These are phyloP conservation scores for Sesia bembeciformis DNA, from an alignment of 2,888 invertebrate genomes.

Conservation along the genomic window DNA sequence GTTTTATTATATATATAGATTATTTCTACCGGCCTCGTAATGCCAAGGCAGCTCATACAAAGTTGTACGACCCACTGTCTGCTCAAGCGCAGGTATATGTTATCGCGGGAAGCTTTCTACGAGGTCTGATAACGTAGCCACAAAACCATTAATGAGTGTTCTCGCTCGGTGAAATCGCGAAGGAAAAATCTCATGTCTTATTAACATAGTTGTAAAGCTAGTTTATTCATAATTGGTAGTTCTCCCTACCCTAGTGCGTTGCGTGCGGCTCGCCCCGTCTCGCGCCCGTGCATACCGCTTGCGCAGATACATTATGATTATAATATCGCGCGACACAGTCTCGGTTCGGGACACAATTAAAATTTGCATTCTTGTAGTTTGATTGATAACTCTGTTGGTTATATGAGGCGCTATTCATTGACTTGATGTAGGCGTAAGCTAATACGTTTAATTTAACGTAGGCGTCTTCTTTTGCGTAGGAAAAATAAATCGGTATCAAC, in stretches of 20 bases:
- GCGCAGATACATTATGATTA: conserved; percentile 53
- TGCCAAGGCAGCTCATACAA: too few relatives aligned
- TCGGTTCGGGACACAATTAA: conserved; percentile 52
- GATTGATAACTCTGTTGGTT: too few relatives aligned
- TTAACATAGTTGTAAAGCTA: conserved; percentile 68
- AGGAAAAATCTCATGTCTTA: conserved; percentile 66
- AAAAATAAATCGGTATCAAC: too few relatives aligned
- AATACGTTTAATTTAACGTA: too few relatives aligned
- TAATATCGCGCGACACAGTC: conserved; percentile 51
- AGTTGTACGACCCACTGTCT: background rate
- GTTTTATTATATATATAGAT: too few relatives aligned
- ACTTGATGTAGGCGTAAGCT: too few relatives aligned
- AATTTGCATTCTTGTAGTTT: conserved; percentile 56
- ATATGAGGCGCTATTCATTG: too few relatives aligned
- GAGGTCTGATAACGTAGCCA: conserved; percentile 47
- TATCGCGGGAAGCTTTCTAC: conserved; percentile 41
- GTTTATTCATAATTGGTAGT: conserved; percentile 70
- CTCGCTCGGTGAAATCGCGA: conserved; percentile 58
- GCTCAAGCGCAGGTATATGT: background rate
- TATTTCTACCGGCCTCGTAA: too few relatives aligned
- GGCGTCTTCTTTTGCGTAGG: too few relatives aligned
- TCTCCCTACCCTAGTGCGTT: conserved; percentile 43
- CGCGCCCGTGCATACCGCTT: conserved; percentile 27
- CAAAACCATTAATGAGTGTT: conserved; percentile 63
- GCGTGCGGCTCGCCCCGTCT: conserved; percentile 26